These are phyloP conservation scores for Leptobrachium ailaonicum DNA, from an alignment of 2,113 vertebrate species.

Conservation along the genomic window DNA sequence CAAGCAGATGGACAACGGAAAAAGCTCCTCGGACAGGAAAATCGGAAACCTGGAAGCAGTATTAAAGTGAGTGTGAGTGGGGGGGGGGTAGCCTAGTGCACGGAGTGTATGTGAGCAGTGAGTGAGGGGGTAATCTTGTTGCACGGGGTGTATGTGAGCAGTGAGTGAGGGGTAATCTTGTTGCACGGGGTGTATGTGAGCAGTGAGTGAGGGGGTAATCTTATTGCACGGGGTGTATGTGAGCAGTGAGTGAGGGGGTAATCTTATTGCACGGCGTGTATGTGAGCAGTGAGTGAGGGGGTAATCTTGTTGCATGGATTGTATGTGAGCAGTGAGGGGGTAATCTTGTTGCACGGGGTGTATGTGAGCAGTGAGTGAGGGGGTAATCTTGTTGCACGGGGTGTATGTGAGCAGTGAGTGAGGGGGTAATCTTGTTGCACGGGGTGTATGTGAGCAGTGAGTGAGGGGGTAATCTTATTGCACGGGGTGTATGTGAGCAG, in stretches of 20 bases:
- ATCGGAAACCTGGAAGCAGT: slow-evolving; percentile 62
- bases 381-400: too few species aligned
- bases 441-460: too few species aligned
- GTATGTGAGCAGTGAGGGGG: too few species aligned
- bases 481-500: too few species aligned
- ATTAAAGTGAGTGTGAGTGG: slow-evolving; percentile 65
- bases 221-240: background rate
- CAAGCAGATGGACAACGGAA: slow-evolving; percentile 66
- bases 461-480: too few species aligned
- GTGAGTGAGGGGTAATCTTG: background rate
- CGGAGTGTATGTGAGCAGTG: background rate
- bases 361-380: too few species aligned
- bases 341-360: too few species aligned
- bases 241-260: background rate
- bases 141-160: background rate
- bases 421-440: too few species aligned
- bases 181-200: background rate
- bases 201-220: background rate
- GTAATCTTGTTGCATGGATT: too few species aligned
- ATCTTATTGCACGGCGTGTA: too few species aligned
- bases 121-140: background rate
- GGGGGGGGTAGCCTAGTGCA: background rate
- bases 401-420: too few species aligned
- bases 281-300: too few species aligned
- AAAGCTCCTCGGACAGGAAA: slow-evolving; percentile 61